Percentiles rank a stretch among this genome's conserved stretches.
These are phyloP conservation scores for Coenobita brevimanus DNA, from an alignment of 1,140 invertebrate species.

Conservation along the genomic window DNA sequence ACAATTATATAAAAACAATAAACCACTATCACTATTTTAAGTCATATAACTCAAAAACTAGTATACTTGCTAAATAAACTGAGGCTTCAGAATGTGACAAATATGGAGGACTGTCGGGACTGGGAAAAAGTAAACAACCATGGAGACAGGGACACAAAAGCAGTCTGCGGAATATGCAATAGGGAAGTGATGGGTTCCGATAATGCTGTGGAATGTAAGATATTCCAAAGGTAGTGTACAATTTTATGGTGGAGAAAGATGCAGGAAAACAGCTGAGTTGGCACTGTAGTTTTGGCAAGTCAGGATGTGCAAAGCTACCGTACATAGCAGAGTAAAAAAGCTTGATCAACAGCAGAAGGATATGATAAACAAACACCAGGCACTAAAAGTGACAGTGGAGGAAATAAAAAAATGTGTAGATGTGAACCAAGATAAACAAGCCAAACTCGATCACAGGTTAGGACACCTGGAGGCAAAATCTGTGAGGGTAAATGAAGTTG, in stretches of 20 bases:
- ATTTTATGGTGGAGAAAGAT: constrained; percentile 29
- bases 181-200: constrained; percentile 7
- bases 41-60: too few relatives aligned
- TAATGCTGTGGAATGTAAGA: constrained; percentile 32
- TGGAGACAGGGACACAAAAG: not conserved
- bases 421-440: not conserved
- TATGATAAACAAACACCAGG: constrained; percentile 6
- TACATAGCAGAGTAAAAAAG: constrained; percentile 37
- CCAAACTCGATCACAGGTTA: not conserved
- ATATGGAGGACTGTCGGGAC: not conserved
- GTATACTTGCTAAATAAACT: too few relatives aligned
- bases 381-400: not conserved
- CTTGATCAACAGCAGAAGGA: constrained; percentile 32
- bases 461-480: constrained; percentile 12
- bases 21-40: too few relatives aligned
- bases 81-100: too few relatives aligned
- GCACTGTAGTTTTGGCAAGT: constrained; percentile 42
- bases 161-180: constrained; percentile 36
- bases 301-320: constrained; percentile 34
- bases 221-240: constrained; percentile 34
- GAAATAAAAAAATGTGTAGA: constrained; percentile 22
- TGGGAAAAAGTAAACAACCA: not conserved
- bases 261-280: constrained; percentile 38
- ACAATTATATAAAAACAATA: too few relatives aligned
- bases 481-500: constrained; percentile 7